These are phyloP conservation scores for Germaria angustata DNA, from an alignment of 2,888 invertebrate genomes.

Conservation along the genomic window DNA sequence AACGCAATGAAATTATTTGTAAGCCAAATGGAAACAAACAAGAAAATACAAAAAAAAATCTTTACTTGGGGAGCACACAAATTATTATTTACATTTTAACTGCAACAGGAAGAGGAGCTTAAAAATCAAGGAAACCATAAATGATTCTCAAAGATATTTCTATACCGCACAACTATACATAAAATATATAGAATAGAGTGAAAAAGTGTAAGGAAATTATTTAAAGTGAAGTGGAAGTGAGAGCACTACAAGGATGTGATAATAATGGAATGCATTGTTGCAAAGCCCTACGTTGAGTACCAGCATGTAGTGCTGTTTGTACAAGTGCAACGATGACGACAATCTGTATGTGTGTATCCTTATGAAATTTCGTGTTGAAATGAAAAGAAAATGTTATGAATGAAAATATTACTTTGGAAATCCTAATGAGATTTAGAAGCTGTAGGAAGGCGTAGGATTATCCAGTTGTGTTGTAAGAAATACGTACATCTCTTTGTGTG, in stretches of 20 bases:
- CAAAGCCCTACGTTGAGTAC: not conserved
- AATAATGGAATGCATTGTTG: conserved; percentile 47
- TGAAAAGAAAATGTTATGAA: conserved; percentile 54
- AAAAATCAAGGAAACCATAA: conserved; percentile 54
- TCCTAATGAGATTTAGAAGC: conserved; percentile 64
- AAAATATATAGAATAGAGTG: not conserved
- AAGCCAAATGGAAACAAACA: conserved; percentile 43
- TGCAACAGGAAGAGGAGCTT: conserved; percentile 54
- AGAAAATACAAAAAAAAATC: conserved; percentile 16
- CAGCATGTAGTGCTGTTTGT: not conserved
- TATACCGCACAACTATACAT: too few relatives aligned
- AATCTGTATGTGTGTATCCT: not conserved
- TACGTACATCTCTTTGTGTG: not conserved
- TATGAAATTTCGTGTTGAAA: conserved; percentile 7
- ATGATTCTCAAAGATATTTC: conserved; percentile 50
- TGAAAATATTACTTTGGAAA: conserved; percentile 56
- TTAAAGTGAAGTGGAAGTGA: conserved; percentile 59
- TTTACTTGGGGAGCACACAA: conserved; percentile 31
- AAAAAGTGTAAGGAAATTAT: conserved; percentile 43
- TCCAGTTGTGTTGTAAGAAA: conserved; percentile 24
- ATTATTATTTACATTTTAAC: conserved; percentile 58
- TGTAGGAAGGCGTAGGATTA: conserved; percentile 48
- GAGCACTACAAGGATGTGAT: conserved; percentile 56
- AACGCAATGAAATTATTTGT: conserved; percentile 57
- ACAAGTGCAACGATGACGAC: not conserved